Base-by-base conservation (phyloP, 2,113 vertebrate genomes). In the Gadus macrocephalus region DNA sequence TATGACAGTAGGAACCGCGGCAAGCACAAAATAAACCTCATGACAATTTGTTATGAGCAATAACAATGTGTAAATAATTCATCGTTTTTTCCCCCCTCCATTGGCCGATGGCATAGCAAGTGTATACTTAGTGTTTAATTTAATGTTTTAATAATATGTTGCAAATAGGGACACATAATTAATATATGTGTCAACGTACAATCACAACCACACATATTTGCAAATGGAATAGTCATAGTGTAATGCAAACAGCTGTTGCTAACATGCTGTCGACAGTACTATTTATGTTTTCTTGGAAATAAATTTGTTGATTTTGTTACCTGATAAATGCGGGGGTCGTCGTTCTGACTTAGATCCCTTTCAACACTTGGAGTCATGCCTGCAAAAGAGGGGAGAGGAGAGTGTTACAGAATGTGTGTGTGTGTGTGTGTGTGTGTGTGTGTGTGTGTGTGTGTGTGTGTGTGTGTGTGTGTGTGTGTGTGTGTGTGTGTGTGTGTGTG, bases 291-390 rank as follows among this genome's bases (percentile, higher is more conserved):
- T 4, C 31, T 35, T 35, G 31, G 31, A 5, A 35, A 35, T 35
- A 35, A 35, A 4, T 35, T 35, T 35, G 31, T 35, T 4, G 59
- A 35, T 25, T 19, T 31, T 42, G 19, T 19, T 70, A 88, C 85
- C 84, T 80, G 60, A n/a, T 1, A 2, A 31, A 9, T 62, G 31
- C 5, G 67, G 20, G n/a, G 27, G 17, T 20, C 5, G 14, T 66
- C 78, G 22, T 2, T 35, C 25, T 70, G 81, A 25, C 2, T 72
- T 59, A 72, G 62, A 15, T 63, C 62, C 0, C 71, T 75, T 72
- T 87, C 73, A 20, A 42, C 70, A 35, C 65, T 83, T 20, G 81
- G 66, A 68, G 71, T 2, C 9, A 77, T 53, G 38, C 64, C 83
- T 85, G 42, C 8, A 14, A 49, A 14, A 49, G 42, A 17, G 14